Base-by-base conservation (phyloP, 2,888 invertebrate genomes). In the Folsomia manolachei region DNA sequence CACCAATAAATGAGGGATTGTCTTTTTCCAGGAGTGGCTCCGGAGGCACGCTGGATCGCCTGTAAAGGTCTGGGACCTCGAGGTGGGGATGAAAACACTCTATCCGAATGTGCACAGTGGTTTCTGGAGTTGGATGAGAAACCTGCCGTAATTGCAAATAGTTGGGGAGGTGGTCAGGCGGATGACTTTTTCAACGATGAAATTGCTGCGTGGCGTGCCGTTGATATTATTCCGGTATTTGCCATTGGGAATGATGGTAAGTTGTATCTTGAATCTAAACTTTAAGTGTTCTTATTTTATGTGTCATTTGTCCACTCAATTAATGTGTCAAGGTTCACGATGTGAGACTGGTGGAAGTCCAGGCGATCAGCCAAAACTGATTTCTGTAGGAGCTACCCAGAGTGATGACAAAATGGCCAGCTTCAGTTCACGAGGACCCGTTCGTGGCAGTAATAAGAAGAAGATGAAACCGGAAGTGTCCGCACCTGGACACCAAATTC, bases 111-210 rank as follows among this genome's bases (percentile, higher is more conserved):
- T 25, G 62, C 24, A 2, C 62, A 62, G n/a, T 62, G 62, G 62
- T 7, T 62, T n/a, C 62, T 62, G 2, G 21, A 19, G 7, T 19
- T 56, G 4, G 56, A 56, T 14, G 24, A 23, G 26, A 62, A 23
- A 18, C 62, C 62, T 24, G 24, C 9, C 62, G 62, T 62, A 9
- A 24, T 62, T 14, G 4, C 24, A 4, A 64, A 64, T 26, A n/a
- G 18, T 19, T 64, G 64, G 64, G 64, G 64, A 2, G 64, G 64
- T 25, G 64, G 64, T 19, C 64, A 64, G 26, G 64, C 25, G n/a
- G 18, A 4, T 2, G 19, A 7, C 11, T 64, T 4, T 4, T 64
- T 27, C 19, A 27, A 64, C 19, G 64, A 64, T 19, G 64, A 64
- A 26, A 64, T 64, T 27, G 2, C 11, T 18, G 39, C 39, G 2